Evolutionary conservation across 2,888 invertebrate species (phyloP).

Genomic region (Hirtodrosophila cameraria): DNA sequence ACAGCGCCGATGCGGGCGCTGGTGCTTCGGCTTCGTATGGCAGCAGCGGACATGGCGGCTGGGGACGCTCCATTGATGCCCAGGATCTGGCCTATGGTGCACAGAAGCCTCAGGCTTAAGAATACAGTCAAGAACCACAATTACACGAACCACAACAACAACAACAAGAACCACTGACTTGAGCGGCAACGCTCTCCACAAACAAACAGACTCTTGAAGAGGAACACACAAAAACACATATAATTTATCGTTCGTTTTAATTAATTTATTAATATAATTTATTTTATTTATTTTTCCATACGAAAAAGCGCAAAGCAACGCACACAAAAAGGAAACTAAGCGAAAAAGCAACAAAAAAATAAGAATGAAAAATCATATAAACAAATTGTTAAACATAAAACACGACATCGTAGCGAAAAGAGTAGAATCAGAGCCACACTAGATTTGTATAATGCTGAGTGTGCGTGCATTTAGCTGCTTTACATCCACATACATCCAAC

Average conservation of each 20-base stretch:
- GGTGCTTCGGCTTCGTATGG: constrained; percentile 87
- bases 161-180: constrained; percentile 45
- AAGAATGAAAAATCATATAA: constrained; percentile 16
- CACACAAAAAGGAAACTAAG: constrained; percentile 45
- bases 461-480: constrained; percentile 53
- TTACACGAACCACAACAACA: constrained; percentile 18
- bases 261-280: constrained; percentile 81
- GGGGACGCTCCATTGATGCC: constrained; percentile 91
- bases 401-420: constrained; percentile 56
- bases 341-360: constrained; percentile 21
- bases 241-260: constrained; percentile 79
- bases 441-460: constrained; percentile 49
- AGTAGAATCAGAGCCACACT: constrained; percentile 46
- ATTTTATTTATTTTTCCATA: constrained; percentile 79
- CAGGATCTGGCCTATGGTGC: constrained; percentile 92
- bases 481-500: constrained; percentile 22
- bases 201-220: constrained; percentile 62
- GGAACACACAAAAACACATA: constrained; percentile 63
- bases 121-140: constrained; percentile 44
- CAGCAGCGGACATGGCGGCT: constrained; percentile 88
- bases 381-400: constrained; percentile 25
- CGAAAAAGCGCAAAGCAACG: constrained; percentile 53
- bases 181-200: constrained; percentile 57
- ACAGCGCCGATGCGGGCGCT: constrained; percentile 86
- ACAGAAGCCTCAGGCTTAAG: constrained; percentile 87